Conservation (phyloP, 2,113 vertebrate species). For the Marcusenius ussheri region DNA sequence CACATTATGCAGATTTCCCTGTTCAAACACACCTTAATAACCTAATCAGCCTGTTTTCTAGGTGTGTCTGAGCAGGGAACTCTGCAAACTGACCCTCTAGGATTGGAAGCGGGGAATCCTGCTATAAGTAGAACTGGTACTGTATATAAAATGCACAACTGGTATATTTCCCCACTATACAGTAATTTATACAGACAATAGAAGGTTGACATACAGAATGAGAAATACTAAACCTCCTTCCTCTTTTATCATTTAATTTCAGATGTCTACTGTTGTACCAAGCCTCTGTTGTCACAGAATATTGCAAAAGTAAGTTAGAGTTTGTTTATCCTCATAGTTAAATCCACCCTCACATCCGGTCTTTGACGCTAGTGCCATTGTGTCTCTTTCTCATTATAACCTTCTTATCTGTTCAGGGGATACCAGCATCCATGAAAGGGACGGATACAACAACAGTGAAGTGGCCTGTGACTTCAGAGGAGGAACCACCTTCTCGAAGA, state of each 20-base stretch:
- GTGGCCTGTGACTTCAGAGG: not conserved
- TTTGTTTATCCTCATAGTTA: not conserved
- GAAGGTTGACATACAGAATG: conserved; percentile 28
- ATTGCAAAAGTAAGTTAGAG: not conserved
- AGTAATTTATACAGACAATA: conserved; percentile 19
- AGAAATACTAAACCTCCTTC: conserved; percentile 10
- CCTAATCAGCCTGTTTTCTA: not conserved
- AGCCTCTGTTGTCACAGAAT: not conserved
- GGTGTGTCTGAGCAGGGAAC: not conserved
- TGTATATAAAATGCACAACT: not conserved
- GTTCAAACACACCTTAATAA: not conserved
- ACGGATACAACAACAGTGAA: not conserved
- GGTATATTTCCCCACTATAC: not conserved
- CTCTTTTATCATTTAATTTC: conserved; percentile 14
- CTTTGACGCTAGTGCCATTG: not conserved
- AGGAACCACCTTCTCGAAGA: conserved; percentile 23
- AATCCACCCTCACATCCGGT: not conserved
- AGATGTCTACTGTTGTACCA: conserved; percentile 12
- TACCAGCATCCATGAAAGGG: conserved; percentile 18
- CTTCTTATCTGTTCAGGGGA: conserved; percentile 18
- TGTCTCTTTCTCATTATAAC: not conserved
- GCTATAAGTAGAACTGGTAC: not conserved
- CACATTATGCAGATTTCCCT: not conserved
- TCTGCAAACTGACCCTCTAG: not conserved
- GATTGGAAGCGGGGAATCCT: not conserved